Evolutionary conservation across 2,113 vertebrate species (phyloP).

Genomic region (Uria lomvia): DNA sequence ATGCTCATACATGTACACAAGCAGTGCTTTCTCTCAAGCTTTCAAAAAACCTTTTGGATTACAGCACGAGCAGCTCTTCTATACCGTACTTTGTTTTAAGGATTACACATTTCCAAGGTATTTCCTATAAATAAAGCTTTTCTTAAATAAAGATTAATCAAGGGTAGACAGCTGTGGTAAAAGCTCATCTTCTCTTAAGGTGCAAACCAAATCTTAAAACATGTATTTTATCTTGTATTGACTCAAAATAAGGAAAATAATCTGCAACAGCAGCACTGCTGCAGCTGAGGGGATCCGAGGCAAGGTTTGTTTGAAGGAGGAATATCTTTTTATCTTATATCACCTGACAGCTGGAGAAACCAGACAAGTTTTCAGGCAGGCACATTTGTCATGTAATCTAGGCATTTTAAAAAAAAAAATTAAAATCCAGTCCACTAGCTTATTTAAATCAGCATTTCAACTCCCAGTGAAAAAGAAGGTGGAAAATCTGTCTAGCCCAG

Average conservation of each 20-base stretch:
- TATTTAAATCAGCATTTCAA: neutral
- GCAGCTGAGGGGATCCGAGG: neutral
- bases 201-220: neutral
- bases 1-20: neutral
- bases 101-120: neutral
- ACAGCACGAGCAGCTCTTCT: neutral
- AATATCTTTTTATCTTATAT: neutral
- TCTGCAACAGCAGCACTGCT: neutral
- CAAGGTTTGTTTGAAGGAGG: neutral
- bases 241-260: neutral
- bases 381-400: neutral
- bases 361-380: neutral
- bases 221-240: neutral
- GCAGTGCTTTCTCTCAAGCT: neutral
- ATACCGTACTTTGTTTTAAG: neutral
- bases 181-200: neutral
- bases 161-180: neutral
- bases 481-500: neutral
- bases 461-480: neutral
- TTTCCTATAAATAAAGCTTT: slow-evolving; percentile 33
- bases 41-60: neutral
- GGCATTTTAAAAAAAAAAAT: neutral
- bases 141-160: neutral
- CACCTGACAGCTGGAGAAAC: neutral
- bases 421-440: neutral